Base-by-base conservation (phyloP, 2,797 vertebrate species). In the Poliocrania exsul region DNA sequence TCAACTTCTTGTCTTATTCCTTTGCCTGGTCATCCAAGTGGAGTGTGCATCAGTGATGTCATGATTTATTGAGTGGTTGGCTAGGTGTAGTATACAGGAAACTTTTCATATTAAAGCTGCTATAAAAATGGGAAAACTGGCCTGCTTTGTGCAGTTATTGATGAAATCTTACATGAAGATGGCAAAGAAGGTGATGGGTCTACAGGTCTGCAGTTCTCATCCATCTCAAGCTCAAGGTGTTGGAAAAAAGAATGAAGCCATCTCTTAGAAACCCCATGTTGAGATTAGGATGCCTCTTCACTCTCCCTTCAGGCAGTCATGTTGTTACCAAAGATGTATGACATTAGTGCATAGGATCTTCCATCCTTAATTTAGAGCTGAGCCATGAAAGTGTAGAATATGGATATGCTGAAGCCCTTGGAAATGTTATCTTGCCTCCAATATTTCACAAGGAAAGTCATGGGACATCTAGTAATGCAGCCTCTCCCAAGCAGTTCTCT, bases 101-200 rank as follows among this genome's bases (percentile, higher is more conserved):
- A 88, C 54, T 84, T 19, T 87, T 96, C n/a, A 17, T 61, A 44
- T 93, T 93, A 54, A 92, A 96, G 46, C 31, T 69, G 21, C 13
- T 37, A 2, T 16, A 46, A 75, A 49, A 46, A 47, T 89, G 64
- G 77, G 51, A 73, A 91, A 95, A 85, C 70, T 86, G 81, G 80
- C 85, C 37, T 84, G 16, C 54, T 93, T 74, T 94, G 53, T 87
- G 64, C 38, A 62, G 40, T 90, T 84, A 67, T 57, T 71, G 53
- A 62, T 81, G 85, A 92, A 94, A 95, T 94, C 71, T 96, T 38
- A 10, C 23, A 19, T 25, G 15, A 87, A 65, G 10, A 58, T 74
- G 20, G 16, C 35, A 62, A 71, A 70, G n/a, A 19, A 78, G 25
- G 9, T 25, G 7, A 25, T 51, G 8, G 5, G 13, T 60, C 37